Evolutionary conservation across 1,140 invertebrate species (phyloP), one percentile per base, ranked within the genome.

Genomic region (Tribolium castaneum): DNA sequence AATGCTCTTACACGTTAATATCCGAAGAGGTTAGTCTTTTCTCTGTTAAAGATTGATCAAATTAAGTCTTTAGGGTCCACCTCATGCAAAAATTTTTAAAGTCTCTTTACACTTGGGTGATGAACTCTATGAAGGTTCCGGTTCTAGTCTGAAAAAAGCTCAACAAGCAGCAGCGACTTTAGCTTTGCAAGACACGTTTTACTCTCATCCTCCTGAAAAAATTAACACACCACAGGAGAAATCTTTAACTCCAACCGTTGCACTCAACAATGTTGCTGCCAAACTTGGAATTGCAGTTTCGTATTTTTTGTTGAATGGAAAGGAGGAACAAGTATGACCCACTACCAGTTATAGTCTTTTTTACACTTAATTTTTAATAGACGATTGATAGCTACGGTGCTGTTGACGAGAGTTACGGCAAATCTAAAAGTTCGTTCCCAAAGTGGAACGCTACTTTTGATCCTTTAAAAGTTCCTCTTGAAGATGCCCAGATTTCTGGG

Each of bases 111-210:
- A n/a, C 25, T 70, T 85, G 13, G 83, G 83, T 6, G 79, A 83
- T 22, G 83, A 85, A 81, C 54, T 50, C n/a, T 84, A 81, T 73
- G 49, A 80, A 35, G 80, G 76, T 49, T 70, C 73, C 56, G 80
- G 77, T 2, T 80, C 77, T 49, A 83, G 80, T 66, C 52, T 83
- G n/a, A 85, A 85, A 59, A 80, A 82, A 70, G 84, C 84, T 16
- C 77, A 83, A 74, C 71, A 81, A 71, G 70, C 39, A 30, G 83
- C 81, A 34, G 82, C 84, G 6, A 39, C 25, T 25, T 10, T 16
- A 30, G 84, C 82, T 10, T 70, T 85, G 19, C 50, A 70, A 70
- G 77, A 81, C n/a, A 84, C 84, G 2, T 77, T 73, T 10, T 84
- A 83, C 73, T 14, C 79, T 16, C 70, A 78, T 70, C 84, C 83